phyloP scores from a whole-genome alignment of 2,113 vertebrate species.

The Girardinichthys multiradiatus region DNA sequence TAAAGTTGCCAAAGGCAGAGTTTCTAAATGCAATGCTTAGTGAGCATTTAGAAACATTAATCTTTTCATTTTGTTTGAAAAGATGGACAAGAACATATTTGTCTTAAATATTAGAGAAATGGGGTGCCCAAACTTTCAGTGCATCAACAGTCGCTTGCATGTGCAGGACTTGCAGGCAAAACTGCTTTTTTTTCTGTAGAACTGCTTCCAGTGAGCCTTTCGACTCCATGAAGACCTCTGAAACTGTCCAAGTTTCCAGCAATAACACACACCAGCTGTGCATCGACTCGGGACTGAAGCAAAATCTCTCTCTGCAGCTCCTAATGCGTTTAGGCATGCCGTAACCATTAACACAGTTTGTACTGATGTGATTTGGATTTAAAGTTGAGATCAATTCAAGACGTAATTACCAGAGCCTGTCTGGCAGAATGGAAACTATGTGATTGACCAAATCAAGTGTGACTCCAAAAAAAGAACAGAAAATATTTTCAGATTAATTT shows the following conservation, averaged over 20 bases:
- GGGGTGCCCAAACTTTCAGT: not conserved
- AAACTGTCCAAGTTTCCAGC: constrained; percentile 73
- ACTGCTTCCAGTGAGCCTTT: constrained; percentile 65
- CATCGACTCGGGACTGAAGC: constrained; percentile 71
- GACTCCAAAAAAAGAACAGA: not conserved
- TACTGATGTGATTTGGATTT: constrained; percentile 56
- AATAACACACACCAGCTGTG: constrained; percentile 71
- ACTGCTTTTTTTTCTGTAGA: constrained; percentile 48
- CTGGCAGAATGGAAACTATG: constrained; percentile 57
- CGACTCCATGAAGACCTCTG: constrained; percentile 73
- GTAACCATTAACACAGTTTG: constrained; percentile 44
- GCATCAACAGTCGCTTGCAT: constrained; percentile 2
- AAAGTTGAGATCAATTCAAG: constrained; percentile 49
- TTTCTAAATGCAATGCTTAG: not conserved
- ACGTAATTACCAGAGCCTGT: constrained; percentile 54
- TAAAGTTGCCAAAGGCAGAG: not conserved
- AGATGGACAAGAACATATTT: not conserved
- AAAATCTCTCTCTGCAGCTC: constrained; percentile 43
- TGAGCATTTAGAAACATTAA: not conserved
- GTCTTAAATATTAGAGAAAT: not conserved
- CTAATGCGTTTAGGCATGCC: constrained; percentile 30
- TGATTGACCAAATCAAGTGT: constrained; percentile 14
- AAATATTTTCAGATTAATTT: not conserved
- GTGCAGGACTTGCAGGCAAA: constrained; percentile 25
- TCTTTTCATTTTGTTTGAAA: not conserved